Conservation (phyloP, 1,140 invertebrate genomes). For the Aphidius gifuensis region DNA sequence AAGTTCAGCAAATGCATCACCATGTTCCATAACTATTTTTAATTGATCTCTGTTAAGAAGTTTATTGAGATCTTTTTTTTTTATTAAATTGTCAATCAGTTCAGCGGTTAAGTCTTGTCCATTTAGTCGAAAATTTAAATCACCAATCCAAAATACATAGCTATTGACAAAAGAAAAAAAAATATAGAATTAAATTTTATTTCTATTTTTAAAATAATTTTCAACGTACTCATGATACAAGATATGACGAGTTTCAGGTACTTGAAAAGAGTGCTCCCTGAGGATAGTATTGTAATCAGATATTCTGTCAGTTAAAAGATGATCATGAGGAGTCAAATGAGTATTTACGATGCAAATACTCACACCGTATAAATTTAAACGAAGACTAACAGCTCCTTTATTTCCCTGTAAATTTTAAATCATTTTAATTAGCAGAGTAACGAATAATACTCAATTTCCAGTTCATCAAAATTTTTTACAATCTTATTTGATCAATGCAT, state of each 20-base stretch:
- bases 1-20: slow-evolving; percentile 79
- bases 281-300: slow-evolving; percentile 83
- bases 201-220: slow-evolving; percentile 34
- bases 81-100: slow-evolving; percentile 66
- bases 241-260: slow-evolving; percentile 74
- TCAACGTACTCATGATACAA: slow-evolving; percentile 80
- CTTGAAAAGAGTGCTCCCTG: slow-evolving; percentile 68
- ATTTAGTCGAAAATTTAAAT: slow-evolving; percentile 86
- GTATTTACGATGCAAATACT: slow-evolving; percentile 85
- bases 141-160: slow-evolving; percentile 94
- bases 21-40: slow-evolving; percentile 62
- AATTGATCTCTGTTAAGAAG: slow-evolving; percentile 76
- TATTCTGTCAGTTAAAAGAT: slow-evolving; percentile 74
- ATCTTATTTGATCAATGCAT: too few species aligned
- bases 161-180: slow-evolving; percentile 54
- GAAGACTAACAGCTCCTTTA: slow-evolving; percentile 87
- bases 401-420: slow-evolving; percentile 72
- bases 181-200: slow-evolving; percentile 3
- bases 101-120: slow-evolving; percentile 60
- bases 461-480: too few species aligned
- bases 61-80: slow-evolving; percentile 62
- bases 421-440: too few species aligned
- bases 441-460: too few species aligned
- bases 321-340: slow-evolving; percentile 85
- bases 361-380: slow-evolving; percentile 81